phyloP scores from a whole-genome alignment of 1,140 invertebrate species.

The Temnothorax longispinosus region DNA sequence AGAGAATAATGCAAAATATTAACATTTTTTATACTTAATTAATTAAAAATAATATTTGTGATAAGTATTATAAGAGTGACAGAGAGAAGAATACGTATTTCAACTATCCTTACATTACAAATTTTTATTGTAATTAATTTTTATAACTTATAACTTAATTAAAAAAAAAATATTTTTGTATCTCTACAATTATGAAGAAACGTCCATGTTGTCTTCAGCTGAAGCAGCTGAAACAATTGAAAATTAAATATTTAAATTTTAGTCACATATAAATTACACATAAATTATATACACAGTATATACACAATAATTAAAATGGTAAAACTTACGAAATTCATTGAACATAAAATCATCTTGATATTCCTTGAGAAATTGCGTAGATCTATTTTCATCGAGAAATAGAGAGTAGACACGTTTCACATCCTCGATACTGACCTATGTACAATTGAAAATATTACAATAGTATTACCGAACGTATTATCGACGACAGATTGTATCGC shows the following conservation, averaged over 20 bases:
- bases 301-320: neutral
- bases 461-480: neutral
- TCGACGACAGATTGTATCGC: neutral
- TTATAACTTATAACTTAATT: slow-evolving; percentile 1
- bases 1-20: slow-evolving; percentile 44
- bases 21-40: slow-evolving; percentile 14
- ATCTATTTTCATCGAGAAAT: slow-evolving; percentile 97
- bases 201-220: slow-evolving; percentile 78
- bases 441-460: neutral
- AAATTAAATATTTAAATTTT: neutral
- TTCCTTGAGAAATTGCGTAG: slow-evolving; percentile 97
- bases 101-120: neutral
- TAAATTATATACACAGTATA: neutral
- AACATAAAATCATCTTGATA: slow-evolving; percentile 99
- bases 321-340: slow-evolving; percentile 87
- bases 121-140: neutral
- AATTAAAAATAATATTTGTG: neutral
- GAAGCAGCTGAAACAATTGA: slow-evolving; percentile 57
- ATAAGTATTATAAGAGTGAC: neutral
- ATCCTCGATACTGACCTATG: slow-evolving; percentile 93
- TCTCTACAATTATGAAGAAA: slow-evolving; percentile 63
- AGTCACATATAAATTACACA: neutral
- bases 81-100: neutral
- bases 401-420: slow-evolving; percentile 97
- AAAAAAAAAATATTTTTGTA: neutral